These are phyloP conservation scores for Timandra comae DNA, from an alignment of 2,888 invertebrate genomes.

Conservation along the genomic window DNA sequence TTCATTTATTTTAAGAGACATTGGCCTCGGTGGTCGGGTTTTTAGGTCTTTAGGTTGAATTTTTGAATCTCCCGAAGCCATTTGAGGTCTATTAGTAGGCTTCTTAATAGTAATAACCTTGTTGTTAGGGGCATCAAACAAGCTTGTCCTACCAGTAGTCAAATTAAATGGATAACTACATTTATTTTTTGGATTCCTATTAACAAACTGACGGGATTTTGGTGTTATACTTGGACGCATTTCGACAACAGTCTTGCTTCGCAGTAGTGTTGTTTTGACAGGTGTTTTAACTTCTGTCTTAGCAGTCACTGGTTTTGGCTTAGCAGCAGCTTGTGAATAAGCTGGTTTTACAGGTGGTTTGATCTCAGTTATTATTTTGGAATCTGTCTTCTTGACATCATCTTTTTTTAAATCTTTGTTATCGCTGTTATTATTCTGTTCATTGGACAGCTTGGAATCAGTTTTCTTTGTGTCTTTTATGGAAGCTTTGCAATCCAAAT, in stretches of 20 bases:
- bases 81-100: constrained; percentile 36
- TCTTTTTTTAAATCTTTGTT: constrained; percentile 33
- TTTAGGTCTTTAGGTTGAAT: constrained; percentile 44
- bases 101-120: constrained; percentile 36
- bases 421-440: constrained; percentile 25
- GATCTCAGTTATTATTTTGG: constrained; percentile 31
- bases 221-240: constrained; percentile 43
- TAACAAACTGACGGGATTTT: constrained; percentile 43
- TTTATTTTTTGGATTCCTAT: constrained; percentile 54
- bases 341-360: constrained; percentile 51
- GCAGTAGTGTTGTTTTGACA: constrained; percentile 35
- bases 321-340: constrained; percentile 72
- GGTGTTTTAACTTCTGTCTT: constrained; percentile 56
- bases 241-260: constrained; percentile 69
- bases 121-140: constrained; percentile 52
- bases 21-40: constrained; percentile 48
- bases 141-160: constrained; percentile 63
- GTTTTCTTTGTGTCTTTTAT: constrained; percentile 11
- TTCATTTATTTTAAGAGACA: constrained; percentile 51
- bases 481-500: constrained; percentile 3
- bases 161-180: constrained; percentile 73
- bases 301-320: constrained; percentile 51
- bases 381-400: constrained; percentile 13
- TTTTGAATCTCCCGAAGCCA: constrained; percentile 55
- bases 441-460: constrained; percentile 5